These are phyloP conservation scores for Tragelaphus strepsiceros DNA, from an alignment of 2,113 vertebrate species.

Conservation along the genomic window DNA sequence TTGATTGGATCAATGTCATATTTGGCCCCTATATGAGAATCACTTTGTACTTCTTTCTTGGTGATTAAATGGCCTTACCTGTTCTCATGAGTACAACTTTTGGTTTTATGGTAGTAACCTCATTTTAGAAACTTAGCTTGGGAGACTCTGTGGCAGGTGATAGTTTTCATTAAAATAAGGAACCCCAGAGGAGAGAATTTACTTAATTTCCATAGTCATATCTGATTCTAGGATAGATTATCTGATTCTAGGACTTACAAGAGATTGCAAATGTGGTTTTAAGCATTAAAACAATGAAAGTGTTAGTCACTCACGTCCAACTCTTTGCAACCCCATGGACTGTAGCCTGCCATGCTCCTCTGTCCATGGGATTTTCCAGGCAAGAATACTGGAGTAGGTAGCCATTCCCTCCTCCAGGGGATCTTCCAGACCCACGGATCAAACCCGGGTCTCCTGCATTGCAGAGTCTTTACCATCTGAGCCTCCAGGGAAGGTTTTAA, in stretches of 20 bases:
- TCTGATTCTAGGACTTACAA: neutral
- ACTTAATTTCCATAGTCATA: neutral
- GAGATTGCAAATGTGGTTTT: neutral
- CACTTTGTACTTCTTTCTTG: neutral
- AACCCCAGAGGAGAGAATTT: neutral
- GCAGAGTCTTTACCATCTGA: neutral
- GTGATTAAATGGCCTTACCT: neutral
- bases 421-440: fast-evolving
- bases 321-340: neutral
- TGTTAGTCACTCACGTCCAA: neutral
- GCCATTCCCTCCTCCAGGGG: neutral
- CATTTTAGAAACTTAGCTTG: neutral
- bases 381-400: neutral
- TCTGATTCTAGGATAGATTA: neutral
- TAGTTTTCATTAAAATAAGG: neutral
- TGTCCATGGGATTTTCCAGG: neutral
- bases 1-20: neutral
- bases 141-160: neutral
- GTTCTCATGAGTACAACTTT: neutral
- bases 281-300: neutral
- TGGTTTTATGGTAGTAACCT: neutral
- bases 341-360: neutral
- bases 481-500: neutral
- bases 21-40: neutral
- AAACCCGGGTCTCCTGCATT: fast-evolving